phyloP scores from a whole-genome alignment of 2,113 vertebrate genomes.

The Spermophilus dauricus region DNA sequence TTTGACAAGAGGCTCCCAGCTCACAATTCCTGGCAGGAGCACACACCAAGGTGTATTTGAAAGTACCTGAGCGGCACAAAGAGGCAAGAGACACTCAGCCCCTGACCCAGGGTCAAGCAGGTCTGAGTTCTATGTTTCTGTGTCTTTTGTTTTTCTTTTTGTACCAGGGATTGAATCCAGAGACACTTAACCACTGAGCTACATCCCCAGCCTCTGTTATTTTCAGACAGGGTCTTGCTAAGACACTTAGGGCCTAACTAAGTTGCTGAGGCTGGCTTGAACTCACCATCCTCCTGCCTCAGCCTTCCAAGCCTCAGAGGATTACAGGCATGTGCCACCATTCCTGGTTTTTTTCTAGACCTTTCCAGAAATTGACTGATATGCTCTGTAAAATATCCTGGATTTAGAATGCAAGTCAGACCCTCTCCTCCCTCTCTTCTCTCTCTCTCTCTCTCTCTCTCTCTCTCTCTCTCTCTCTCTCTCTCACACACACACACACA shows the following conservation, averaged over 20 bases:
- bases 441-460: neutral
- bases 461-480: neutral
- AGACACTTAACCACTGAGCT: no score
- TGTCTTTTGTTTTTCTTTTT: no score
- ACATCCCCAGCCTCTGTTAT: no score
- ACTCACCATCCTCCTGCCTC: no score
- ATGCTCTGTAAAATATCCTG: neutral
- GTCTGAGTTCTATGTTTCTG: fast-evolving
- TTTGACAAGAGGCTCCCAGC: neutral
- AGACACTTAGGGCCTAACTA: no score
- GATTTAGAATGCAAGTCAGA: neutral
- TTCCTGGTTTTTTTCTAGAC: neutral
- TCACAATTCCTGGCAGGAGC: neutral
- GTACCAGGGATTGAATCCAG: no score
- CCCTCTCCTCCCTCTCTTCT: neutral
- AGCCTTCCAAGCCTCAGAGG: no score
- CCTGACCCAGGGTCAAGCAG: neutral
- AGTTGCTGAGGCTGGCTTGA: no score
- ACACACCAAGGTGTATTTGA: fast-evolving
- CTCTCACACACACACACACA: neutral
- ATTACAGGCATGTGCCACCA: no score
- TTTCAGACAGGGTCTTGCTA: no score
- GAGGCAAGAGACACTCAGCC: neutral
- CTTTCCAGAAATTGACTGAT: neutral
- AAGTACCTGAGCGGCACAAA: fast-evolving